Percentiles rank a stretch among this genome's conserved stretches.
Conservation (phyloP, 2,113 vertebrate genomes). For the Prunella fulvescens region DNA sequence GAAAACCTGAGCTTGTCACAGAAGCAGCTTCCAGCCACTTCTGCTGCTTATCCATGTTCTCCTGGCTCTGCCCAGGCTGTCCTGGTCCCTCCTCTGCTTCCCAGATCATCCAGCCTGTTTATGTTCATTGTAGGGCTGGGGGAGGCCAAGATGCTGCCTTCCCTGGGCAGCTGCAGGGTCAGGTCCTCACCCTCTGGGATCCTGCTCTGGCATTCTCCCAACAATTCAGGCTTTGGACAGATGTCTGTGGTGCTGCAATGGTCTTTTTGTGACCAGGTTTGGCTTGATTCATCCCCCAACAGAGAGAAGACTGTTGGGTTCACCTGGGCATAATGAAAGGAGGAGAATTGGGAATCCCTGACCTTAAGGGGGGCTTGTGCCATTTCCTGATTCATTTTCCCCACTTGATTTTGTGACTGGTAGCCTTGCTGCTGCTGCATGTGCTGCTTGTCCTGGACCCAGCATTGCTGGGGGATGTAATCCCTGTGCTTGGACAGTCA, state of each 20-base stretch:
- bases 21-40: background rate
- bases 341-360: background rate
- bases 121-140: rapidly evolving
- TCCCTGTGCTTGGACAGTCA: background rate
- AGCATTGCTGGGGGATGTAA: background rate
- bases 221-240: background rate
- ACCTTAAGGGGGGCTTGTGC: background rate
- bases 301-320: background rate
- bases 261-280: background rate
- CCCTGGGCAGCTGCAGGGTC: background rate
- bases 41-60: background rate
- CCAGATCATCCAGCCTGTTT: background rate
- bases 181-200: rapidly evolving
- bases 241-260: background rate
- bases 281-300: background rate
- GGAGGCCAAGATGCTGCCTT: background rate
- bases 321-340: background rate
- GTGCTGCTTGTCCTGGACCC: background rate
- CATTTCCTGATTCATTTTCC: background rate
- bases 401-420: background rate
- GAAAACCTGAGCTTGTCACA: background rate
- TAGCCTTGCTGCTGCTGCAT: background rate
- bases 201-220: background rate
- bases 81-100: background rate
- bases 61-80: background rate